phyloP scores from a whole-genome alignment of 2,113 vertebrate genomes.

The Atlantisia rogersi region DNA sequence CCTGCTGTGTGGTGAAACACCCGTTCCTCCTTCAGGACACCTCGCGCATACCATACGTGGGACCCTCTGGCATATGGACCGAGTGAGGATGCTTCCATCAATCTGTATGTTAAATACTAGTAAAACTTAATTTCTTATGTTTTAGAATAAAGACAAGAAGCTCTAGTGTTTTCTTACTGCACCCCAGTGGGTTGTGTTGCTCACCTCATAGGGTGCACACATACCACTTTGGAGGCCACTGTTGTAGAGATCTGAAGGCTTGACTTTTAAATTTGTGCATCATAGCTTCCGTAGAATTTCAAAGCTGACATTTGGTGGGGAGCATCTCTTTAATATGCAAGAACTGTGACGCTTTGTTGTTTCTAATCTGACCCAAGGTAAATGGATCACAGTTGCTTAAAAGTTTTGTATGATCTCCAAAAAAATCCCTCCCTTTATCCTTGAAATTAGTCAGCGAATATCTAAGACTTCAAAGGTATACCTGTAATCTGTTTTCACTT shows the following conservation, averaged over 20 bases:
- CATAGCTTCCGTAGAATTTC: not conserved
- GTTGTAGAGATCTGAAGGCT: not conserved
- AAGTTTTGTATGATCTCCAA: not conserved
- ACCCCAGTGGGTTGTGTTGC: not conserved
- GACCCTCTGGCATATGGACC: not conserved
- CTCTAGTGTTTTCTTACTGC: not conserved
- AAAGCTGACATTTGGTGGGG: not conserved
- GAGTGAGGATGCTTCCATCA: not conserved
- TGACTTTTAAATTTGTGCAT: not conserved
- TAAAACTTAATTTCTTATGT: not conserved
- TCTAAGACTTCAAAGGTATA: not conserved
- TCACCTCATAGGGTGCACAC: rapidly evolving
- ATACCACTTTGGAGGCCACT: not conserved
- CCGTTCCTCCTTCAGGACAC: not conserved
- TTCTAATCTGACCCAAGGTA: not conserved
- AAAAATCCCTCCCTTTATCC: not conserved
- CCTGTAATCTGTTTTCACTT: not conserved
- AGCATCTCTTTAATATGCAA: not conserved
- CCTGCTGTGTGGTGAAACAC: not conserved
- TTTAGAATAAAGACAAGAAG: rapidly evolving
- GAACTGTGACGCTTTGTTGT: not conserved
- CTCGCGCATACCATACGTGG: rapidly evolving
- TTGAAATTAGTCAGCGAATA: not conserved
- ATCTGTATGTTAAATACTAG: not conserved
- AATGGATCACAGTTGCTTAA: not conserved